Base-by-base conservation (phyloP, 1,140 invertebrate genomes). In the Fopius arisanus region DNA sequence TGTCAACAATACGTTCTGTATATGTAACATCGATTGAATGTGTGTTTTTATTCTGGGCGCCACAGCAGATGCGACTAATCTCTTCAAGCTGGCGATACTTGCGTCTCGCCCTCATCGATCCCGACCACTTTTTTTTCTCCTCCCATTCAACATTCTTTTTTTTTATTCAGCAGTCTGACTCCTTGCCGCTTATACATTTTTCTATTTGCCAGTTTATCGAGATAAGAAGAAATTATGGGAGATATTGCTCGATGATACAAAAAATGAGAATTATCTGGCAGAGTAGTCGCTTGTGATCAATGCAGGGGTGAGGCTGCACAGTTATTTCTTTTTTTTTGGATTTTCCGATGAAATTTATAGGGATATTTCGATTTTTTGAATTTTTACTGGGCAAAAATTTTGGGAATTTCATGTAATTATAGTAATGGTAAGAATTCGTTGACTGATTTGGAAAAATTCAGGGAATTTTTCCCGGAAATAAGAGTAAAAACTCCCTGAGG, bases 31-130 rank as follows among this genome's bases (percentile, higher is more conserved):
- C 14, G 31, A 26, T n/a, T 65, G n/a, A 29, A 33, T 65, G 62
- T 16, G 62, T 65, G 62, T 65, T 31, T 65, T 31, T 12, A 31
- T 31, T 65, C 29, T 12, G 62, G 54, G 62, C 29, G 29, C 51
- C 21, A 29, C 41, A 65, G 78, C 84, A 85, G 84, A 85, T 85
- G 84, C 78, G 78, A 70, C 80, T 81, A 80, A 81, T 82, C 82
- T 81, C 77, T 77, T 70, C 75, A 77, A 73, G 75, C 75, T 76
- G 75, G 43, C 70, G 70, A 72, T 68, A 68, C 70, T 65, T 26
- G 62, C 29, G 62, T 65, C 62, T 65, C 62, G 29, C 29, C 62
- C 62, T 65, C 62, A 65, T 65, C 62, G 62, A 65, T 65, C 29
- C 62, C 28, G 26, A 59, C 62, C 19, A 29, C 28, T 62, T 62